These are phyloP conservation scores for Acrocephalus scirpaceus DNA, from an alignment of 2,797 vertebrate genomes.

Conservation along the genomic window DNA sequence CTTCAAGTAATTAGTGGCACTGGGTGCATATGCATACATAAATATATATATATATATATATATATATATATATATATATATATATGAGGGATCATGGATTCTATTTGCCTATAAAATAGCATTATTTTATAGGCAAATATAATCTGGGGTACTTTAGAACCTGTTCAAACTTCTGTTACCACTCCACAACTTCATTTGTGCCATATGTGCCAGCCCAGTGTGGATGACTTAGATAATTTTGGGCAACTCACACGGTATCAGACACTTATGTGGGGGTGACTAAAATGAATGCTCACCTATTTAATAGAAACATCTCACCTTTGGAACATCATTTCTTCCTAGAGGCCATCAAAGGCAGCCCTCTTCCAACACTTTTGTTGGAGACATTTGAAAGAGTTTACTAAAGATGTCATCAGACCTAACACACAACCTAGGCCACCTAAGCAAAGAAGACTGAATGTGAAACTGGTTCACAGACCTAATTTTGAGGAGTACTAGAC, in stretches of 20 bases:
- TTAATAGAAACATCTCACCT: neutral
- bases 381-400: neutral
- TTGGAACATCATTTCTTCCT: neutral
- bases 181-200: neutral
- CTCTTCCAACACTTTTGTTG: neutral
- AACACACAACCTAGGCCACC: neutral
- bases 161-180: neutral
- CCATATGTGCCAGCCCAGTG: neutral
- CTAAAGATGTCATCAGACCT: neutral
- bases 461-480: neutral
- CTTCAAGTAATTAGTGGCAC: neutral
- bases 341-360: neutral
- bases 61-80: neutral
- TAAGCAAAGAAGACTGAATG: neutral
- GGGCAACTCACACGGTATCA: neutral
- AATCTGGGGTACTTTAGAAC: neutral
- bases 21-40: neutral
- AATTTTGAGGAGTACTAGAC: neutral
- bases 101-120: neutral
- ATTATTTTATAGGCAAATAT: too few relatives aligned
- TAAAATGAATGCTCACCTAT: neutral
- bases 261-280: rapidly evolving
- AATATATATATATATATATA: neutral
- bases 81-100: neutral
- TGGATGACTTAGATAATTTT: neutral